A percentile compares a stretch with the other conserved stretches of the same genome.
phyloP scores from a whole-genome alignment of 2,797 vertebrate genomes.

The Poeciliopsis turneri region DNA sequence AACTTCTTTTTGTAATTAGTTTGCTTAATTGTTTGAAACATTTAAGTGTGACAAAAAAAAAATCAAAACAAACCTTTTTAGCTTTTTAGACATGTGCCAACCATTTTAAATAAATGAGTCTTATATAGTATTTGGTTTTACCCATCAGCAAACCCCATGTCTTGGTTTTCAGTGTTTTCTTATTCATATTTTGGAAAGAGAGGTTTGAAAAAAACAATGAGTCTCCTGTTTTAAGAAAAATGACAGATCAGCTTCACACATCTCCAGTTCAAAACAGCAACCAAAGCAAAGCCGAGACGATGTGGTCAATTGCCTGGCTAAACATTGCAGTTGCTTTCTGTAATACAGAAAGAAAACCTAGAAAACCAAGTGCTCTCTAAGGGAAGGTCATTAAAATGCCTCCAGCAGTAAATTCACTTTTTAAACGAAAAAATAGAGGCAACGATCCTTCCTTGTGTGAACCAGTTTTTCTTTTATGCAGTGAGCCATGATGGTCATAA shows the following conservation, averaged over 20 bases:
- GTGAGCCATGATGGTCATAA: conserved; percentile 47
- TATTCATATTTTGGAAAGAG: conserved; percentile 19
- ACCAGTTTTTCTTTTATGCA: conserved; percentile 44
- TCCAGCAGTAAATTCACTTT: conserved; percentile 72
- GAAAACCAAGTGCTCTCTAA: conserved; percentile 61
- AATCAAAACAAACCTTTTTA: background rate
- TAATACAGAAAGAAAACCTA: conserved; percentile 73
- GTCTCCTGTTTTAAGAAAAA: conserved; percentile 60
- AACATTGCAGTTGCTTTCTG: conserved; percentile 72
- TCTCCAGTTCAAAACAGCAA: conserved; percentile 59
- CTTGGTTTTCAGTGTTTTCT: conserved; percentile 9
- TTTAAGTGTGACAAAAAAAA: background rate
- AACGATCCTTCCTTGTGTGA: conserved; percentile 25
- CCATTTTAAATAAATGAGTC: background rate
- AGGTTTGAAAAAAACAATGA: conserved; percentile 31
- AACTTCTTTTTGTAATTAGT: background rate
- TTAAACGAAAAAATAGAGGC: background rate
- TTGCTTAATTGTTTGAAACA: background rate
- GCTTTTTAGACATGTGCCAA: background rate
- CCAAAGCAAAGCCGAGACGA: conserved; percentile 56
- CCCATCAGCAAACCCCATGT: conserved; percentile 6
- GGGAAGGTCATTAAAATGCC: conserved; percentile 75
- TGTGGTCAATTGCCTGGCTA: conserved; percentile 69
- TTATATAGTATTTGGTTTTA: conserved; percentile 57
- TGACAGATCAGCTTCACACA: conserved; percentile 68